Evolutionary conservation across 2,888 invertebrate genomes (phyloP), one percentile per base, ranked within the genome.

Genomic region (Lasioglossum vierecki): DNA sequence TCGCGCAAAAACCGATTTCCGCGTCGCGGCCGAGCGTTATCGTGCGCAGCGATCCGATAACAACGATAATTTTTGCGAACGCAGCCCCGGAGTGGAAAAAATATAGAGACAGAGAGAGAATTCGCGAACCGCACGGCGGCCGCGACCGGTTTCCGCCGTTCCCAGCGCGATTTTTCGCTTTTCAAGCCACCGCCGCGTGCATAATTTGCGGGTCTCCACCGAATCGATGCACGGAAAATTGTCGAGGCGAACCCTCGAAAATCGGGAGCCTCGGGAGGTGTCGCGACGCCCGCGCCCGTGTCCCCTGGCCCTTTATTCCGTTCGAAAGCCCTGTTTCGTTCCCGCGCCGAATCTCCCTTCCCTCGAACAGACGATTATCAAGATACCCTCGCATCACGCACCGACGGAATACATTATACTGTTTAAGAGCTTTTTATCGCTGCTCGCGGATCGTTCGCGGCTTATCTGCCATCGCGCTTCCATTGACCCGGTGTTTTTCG

Each of bases 11-110:
- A 84, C 79, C 84, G 84, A 84, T 84, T 84, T 84, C 84, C 71
- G 71, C 9, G 46, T n/a, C 63, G 71, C 35, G 53, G 30, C 46
- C 83, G n/a, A 30, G 49, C 78, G 86, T 76, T 86, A 86, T 86
- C 85, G 72, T 26, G 76, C 39, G 22, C 86, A 30, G 18, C 76
- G 86, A 86, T 85, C 85, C 86, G 82, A 86, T 85, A 86, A 63
- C 82, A 76, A 79, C 86, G 83, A 85, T 87, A 80, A 82, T 88
- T 84, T 86, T 87, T 86, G 70, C 76, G 72, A 66, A 57, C 73
- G 46, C 39, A 35, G 53, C 41, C 22, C 78, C 35, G 26, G n/a
- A 75, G 26, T 39, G 18, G 30, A 74, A 26, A n/a, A 30, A 30
- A 18, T 30, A 66, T 6, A 18, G 66, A 8, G 57, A 6, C 9